Evolutionary conservation across 2,113 vertebrate genomes (phyloP), one percentile per base, ranked within the genome.

Genomic region (Brachyhypopomus occidentalis): DNA sequence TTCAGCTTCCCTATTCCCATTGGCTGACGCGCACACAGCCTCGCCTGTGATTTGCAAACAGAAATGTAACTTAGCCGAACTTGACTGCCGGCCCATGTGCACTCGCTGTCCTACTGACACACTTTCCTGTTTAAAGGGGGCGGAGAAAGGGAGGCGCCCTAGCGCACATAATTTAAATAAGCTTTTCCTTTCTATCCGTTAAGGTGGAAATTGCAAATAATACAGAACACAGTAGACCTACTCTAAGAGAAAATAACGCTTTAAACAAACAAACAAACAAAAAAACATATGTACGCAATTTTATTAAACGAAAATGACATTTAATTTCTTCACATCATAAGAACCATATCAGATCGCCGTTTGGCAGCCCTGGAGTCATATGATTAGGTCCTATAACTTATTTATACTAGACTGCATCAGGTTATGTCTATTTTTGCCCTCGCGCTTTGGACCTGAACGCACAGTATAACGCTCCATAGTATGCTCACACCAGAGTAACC

Each of bases 41-140:
- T 75, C 56, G 41, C 45, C 62, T 45, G 72, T 30, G 75, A 92
- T 84, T 92, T 89, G 90, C 81, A 45, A 85, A 0, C 55, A 67
- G 71, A 81, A 78, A 70, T 60, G 79, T 87, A 89, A 60, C 41
- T 92, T 81, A 0, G 27, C 17, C 17, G 55, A 75, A 74, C 81
- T 77, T 90, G 90, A 90, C 89, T 90, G 89, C 90, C 88, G 91
- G 90, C 89, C 91, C 88, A 91, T 90, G 87, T 92, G 90, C 87
- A 90, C 78, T 75, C 84, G 87, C 89, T 94, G 93, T 93, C 93
- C 93, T 88, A 94, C 93, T 94, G 93, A 94, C 93, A 94, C 91
- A 94, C 91, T 94, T 94, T 94, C 90, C 85, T 90, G 92, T 75
- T 91, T 86, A 89, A 84, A 86, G 72, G 75, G 87, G 87, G 89